Conservation (phyloP, 2,113 vertebrate species). For the Aphelocoma coerulescens region DNA sequence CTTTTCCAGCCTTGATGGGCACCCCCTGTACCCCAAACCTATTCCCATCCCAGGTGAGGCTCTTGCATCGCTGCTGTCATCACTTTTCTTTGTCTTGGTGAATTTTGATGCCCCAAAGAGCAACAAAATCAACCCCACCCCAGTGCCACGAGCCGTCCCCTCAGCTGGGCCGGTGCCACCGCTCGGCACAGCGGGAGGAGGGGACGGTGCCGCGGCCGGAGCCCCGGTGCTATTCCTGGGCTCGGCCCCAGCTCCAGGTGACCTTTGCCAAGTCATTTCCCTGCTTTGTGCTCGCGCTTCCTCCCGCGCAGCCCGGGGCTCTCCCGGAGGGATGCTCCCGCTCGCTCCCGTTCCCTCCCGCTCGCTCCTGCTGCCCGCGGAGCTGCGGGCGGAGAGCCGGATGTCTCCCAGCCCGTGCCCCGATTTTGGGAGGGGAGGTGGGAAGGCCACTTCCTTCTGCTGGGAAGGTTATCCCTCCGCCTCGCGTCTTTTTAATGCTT, state of each 20-base stretch:
- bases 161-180: not conserved
- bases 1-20: not conserved
- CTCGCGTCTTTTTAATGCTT: not conserved
- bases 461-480: not conserved
- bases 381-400: not conserved
- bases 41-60: not conserved
- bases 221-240: not conserved
- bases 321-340: not conserved
- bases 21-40: not conserved
- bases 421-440: not conserved
- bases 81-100: rapidly evolving
- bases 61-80: not conserved
- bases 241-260: not conserved
- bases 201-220: not conserved
- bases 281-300: constrained; percentile 38
- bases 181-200: rapidly evolving
- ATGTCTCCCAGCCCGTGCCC: not conserved
- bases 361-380: rapidly evolving
- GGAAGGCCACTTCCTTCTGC: not conserved
- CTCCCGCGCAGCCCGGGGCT: not conserved
- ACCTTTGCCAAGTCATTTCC: constrained; percentile 47
- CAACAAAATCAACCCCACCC: not conserved
- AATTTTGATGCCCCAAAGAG: not conserved
- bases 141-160: rapidly evolving
- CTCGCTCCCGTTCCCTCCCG: not conserved